Conservation (phyloP, 92 coral and sea anemone genomes). For the Blastomussa wellsi region DNA sequence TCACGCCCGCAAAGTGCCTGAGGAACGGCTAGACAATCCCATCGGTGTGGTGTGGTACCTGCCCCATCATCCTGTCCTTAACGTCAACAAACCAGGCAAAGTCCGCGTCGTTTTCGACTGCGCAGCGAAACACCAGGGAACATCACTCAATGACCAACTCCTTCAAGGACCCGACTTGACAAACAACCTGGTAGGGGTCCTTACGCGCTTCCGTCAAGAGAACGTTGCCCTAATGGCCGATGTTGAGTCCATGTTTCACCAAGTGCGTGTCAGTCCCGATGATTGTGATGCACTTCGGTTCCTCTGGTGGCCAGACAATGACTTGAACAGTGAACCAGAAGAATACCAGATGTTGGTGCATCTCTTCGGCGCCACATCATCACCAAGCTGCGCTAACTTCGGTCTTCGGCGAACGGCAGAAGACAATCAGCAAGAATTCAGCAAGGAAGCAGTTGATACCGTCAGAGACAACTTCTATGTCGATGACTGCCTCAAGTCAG, state of each 20-base stretch:
- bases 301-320: neutral
- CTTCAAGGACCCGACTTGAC: neutral
- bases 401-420: neutral
- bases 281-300: neutral
- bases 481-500: conserved; percentile 1
- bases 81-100: too few relatives aligned
- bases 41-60: conserved; percentile 48
- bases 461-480: neutral
- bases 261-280: neutral
- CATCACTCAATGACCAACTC: conserved; percentile 50
- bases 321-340: neutral
- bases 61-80: conserved; percentile 61
- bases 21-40: conserved; percentile 21
- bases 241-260: neutral
- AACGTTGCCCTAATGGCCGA: neutral
- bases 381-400: conserved; percentile 4
- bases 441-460: neutral
- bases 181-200: neutral
- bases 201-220: neutral
- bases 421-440: neutral
- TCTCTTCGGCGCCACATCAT: too few relatives aligned
- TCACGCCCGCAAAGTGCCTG: conserved; percentile 62
- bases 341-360: neutral
- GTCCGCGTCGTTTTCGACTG: too few relatives aligned
- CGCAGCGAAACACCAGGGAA: too few relatives aligned